These are phyloP conservation scores for Oreocharis arfaki DNA, from an alignment of 2,113 vertebrate species.

Conservation along the genomic window DNA sequence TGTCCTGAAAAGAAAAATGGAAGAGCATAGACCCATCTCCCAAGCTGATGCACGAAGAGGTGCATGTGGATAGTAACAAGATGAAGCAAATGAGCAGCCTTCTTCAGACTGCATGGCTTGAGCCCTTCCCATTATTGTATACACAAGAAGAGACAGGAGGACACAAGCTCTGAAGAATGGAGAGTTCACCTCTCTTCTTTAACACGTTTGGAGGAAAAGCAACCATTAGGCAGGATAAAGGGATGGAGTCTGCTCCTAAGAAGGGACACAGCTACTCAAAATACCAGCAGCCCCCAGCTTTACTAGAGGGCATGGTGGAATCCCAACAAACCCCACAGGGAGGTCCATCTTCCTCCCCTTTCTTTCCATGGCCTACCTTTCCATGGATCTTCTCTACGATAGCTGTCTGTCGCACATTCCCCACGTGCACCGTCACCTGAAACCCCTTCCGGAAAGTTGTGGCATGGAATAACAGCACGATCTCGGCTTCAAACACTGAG, in stretches of 20 bases:
- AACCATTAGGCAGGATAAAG: neutral
- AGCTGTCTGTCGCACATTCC: conserved; percentile 94
- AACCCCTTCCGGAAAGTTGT: conserved; percentile 96
- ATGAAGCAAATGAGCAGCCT: neutral
- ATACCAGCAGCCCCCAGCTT: neutral
- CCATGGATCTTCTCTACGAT: conserved; percentile 90
- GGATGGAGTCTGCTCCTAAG: neutral
- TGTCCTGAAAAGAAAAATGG: conserved; percentile 76
- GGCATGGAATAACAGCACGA: conserved; percentile 93
- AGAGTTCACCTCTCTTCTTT: neutral
- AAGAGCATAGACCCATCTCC: neutral
- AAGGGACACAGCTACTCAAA: neutral
- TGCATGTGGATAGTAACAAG: neutral
- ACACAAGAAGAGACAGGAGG: neutral
- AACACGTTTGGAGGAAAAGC: neutral
- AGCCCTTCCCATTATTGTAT: neutral
- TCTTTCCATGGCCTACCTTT: conserved; percentile 79
- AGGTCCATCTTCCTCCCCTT: neutral
- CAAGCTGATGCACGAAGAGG: neutral
- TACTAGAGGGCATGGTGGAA: neutral
- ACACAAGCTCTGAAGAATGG: neutral
- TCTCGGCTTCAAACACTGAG: conserved; percentile 95
- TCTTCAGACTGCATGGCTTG: neutral
- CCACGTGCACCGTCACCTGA: conserved; percentile 95
- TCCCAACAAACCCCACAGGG: neutral